Evolutionary conservation across 1,140 invertebrate species (phyloP).

Genomic region (Calosoma granatense): DNA sequence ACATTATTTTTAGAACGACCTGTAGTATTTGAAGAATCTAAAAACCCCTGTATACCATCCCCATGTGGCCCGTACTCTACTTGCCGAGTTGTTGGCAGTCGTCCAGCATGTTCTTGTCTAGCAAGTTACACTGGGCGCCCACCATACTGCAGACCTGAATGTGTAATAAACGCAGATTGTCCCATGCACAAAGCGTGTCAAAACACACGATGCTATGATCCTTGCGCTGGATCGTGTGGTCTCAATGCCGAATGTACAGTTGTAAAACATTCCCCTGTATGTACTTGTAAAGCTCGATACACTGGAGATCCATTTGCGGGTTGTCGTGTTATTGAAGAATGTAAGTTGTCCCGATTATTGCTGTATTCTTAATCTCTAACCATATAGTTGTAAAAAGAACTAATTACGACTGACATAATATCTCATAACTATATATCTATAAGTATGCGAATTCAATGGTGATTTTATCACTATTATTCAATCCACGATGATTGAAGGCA

Average conservation of each 20-base stretch:
- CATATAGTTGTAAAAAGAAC: constrained; percentile 6
- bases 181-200: constrained; percentile 45
- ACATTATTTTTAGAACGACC: constrained; percentile 29
- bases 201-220: constrained; percentile 57
- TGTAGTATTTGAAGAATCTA: constrained; percentile 29
- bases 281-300: constrained; percentile 40
- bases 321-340: constrained; percentile 32
- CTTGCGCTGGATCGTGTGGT: constrained; percentile 55
- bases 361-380: constrained; percentile 6
- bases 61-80: constrained; percentile 58
- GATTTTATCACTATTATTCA: too few species aligned
- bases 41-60: constrained; percentile 57
- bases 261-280: constrained; percentile 51
- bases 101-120: constrained; percentile 50
- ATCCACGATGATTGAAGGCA: too few species aligned
- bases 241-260: constrained; percentile 52
- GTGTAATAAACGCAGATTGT: constrained; percentile 51
- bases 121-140: constrained; percentile 49
- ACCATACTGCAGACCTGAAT: constrained; percentile 53
- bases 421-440: too few species aligned
- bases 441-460: too few species aligned
- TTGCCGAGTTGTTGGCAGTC: constrained; percentile 46
- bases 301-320: constrained; percentile 46
- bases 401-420: too few species aligned
- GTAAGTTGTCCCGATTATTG: too few species aligned